phyloP scores from a whole-genome alignment of 35 echinoderm and acorn worm species.

The Lytechinus pictus region DNA sequence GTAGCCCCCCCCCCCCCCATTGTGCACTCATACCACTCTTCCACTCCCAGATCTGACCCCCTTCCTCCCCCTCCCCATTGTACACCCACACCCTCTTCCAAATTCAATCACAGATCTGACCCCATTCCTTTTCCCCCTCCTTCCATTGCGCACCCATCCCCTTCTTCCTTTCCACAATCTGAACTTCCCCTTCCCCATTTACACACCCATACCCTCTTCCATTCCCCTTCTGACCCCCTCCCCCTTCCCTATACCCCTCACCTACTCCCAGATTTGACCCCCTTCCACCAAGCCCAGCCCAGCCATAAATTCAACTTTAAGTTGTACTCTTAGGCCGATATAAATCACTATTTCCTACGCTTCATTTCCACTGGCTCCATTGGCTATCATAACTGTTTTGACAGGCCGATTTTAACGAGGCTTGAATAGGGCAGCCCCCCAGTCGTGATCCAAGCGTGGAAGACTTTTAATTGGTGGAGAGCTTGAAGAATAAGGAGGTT shows the following conservation, averaged over 20 bases:
- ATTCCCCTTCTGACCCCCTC: too few relatives aligned
- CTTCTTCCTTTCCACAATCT: too few relatives aligned
- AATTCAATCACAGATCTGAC: too few relatives aligned
- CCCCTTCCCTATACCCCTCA: neutral
- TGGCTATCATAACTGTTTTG: slow-evolving; percentile 12
- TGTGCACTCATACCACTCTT: too few relatives aligned
- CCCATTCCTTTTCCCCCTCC: too few relatives aligned
- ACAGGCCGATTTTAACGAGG: neutral
- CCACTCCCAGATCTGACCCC: too few relatives aligned
- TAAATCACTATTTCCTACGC: neutral
- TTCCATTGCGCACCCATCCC: too few relatives aligned
- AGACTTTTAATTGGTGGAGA: slow-evolving; percentile 12
- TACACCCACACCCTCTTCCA: too few relatives aligned
- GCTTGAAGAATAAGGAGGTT: neutral
- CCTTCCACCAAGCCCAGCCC: neutral
- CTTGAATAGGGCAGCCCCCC: slow-evolving; percentile 7
- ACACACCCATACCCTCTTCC: too few relatives aligned
- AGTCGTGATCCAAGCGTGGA: slow-evolving; percentile 7
- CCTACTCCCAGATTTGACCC: neutral
- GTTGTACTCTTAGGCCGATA: neutral
- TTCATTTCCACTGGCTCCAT: slow-evolving; percentile 17
- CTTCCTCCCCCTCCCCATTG: too few relatives aligned
- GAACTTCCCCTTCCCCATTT: too few relatives aligned
- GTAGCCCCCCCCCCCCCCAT: too few relatives aligned
- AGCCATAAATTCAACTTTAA: neutral